phyloP scores from a whole-genome alignment of 2,113 vertebrate genomes.

The Eleginops maclovinus region DNA sequence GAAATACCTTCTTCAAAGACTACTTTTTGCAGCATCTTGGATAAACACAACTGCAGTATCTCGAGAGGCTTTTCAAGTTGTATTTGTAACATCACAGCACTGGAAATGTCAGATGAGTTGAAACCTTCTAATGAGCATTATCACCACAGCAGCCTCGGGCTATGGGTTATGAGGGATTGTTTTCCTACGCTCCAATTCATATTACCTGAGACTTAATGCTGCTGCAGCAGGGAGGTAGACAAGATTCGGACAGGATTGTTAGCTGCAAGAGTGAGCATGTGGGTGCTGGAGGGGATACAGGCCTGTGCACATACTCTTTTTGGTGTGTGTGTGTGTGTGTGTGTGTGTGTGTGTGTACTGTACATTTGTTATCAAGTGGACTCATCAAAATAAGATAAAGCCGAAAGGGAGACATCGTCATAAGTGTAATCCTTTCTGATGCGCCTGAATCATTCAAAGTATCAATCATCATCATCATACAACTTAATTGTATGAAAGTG shows the following conservation, averaged over 20 bases:
- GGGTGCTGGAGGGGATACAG: conserved; percentile 45
- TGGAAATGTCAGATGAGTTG: conserved; percentile 8
- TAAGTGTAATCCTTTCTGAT: conserved; percentile 47
- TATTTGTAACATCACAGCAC: conserved; percentile 14
- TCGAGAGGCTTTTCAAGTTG: conserved; percentile 1
- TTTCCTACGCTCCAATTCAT: conserved; percentile 33
- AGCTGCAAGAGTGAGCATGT: conserved; percentile 36
- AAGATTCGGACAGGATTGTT: conserved; percentile 29
- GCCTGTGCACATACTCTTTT: conserved; percentile 27
- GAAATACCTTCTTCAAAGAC: conserved; percentile 6
- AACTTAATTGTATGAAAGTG: conserved; percentile 35
- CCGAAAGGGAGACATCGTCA: conserved; percentile 40
- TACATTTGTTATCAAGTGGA: conserved; percentile 56
- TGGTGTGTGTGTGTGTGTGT: conserved; percentile 14
- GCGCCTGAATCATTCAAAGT: conserved; percentile 50
- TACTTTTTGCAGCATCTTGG: conserved; percentile 1
- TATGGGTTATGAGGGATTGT: conserved; percentile 40
- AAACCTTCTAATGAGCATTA: conserved; percentile 24
- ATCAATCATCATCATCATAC: conserved; percentile 57
- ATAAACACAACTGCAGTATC: neutral
- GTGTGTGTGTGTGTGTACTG: conserved; percentile 14
- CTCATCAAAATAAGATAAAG: conserved; percentile 48
- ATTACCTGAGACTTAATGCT: conserved; percentile 25
- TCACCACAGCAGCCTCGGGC: conserved; percentile 34
- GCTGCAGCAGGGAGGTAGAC: conserved; percentile 41